These are phyloP conservation scores for Dermatophagoides farinae DNA, from an alignment of 1,140 invertebrate genomes.

Conservation along the genomic window DNA sequence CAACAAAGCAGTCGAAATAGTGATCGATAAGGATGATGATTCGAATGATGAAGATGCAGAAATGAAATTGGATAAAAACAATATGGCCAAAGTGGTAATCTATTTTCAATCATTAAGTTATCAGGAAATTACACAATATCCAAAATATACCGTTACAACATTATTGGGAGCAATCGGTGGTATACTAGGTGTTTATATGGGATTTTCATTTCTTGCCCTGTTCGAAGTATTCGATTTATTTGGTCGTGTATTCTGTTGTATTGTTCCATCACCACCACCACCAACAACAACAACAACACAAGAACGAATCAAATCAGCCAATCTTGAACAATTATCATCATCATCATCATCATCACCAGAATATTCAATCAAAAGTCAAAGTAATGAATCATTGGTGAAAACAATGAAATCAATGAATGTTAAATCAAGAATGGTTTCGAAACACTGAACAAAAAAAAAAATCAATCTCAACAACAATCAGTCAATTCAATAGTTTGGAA, in stretches of 20 bases:
- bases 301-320: background rate
- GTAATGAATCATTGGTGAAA: background rate
- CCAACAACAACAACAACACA: background rate
- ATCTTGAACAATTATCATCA: background rate
- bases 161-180: constrained; percentile 13
- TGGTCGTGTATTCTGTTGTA: background rate
- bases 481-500: no score
- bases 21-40: background rate
- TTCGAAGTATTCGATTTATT: constrained; percentile 14
- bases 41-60: background rate
- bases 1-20: background rate
- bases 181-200: constrained; percentile 14
- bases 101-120: constrained; percentile 15
- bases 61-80: background rate
- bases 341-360: background rate
- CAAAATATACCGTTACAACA: constrained; percentile 13
- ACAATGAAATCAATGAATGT: no score
- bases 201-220: constrained; percentile 12
- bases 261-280: background rate
- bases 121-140: constrained; percentile 12
- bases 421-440: no score
- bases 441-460: no score
- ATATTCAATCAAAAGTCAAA: background rate
- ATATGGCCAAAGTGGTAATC: constrained; percentile 12
- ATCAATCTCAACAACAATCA: no score